A percentile compares a stretch with the other conserved stretches of the same genome.
Evolutionary conservation across 2,797 vertebrate species (phyloP).

Genomic region (Antennarius maculatus): DNA sequence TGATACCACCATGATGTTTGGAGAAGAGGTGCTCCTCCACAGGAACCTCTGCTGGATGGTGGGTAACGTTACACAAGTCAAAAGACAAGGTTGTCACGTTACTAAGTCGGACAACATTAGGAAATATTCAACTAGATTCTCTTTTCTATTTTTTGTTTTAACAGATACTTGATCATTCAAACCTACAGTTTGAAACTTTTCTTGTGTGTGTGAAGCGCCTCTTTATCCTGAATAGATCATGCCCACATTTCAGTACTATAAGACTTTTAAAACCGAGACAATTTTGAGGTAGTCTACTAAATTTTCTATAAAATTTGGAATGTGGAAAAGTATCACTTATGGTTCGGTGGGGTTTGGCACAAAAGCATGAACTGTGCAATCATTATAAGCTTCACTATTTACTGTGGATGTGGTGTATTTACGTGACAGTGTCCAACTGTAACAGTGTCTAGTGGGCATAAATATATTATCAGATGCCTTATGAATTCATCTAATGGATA

Average conservation of each 20-base stretch:
- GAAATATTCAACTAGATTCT: conserved; percentile 19
- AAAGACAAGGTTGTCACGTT: conserved; percentile 27
- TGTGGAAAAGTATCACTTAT: conserved; percentile 15
- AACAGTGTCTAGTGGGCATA: conserved; percentile 29
- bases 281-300: conserved; percentile 44
- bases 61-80: conserved; percentile 46
- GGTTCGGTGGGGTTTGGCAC: background rate
- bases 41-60: conserved; percentile 44
- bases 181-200: conserved; percentile 18
- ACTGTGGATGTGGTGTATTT: conserved; percentile 2
- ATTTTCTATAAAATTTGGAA: conserved; percentile 22
- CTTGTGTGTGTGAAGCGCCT: conserved; percentile 1
- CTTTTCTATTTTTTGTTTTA: background rate
- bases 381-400: background rate
- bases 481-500: conserved; percentile 13
- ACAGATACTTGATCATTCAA: conserved; percentile 43
- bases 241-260: conserved; percentile 29
- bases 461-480: conserved; percentile 43
- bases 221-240: conserved; percentile 35
- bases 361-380: conserved; percentile 14
- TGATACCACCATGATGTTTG: conserved; percentile 4
- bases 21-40: background rate
- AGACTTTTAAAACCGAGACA: conserved; percentile 13
- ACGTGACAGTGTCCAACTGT: conserved; percentile 20
- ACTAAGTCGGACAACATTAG: background rate